Evolutionary conservation across 2,797 vertebrate genomes (phyloP).

Genomic region (Phylloscopus collybita): DNA sequence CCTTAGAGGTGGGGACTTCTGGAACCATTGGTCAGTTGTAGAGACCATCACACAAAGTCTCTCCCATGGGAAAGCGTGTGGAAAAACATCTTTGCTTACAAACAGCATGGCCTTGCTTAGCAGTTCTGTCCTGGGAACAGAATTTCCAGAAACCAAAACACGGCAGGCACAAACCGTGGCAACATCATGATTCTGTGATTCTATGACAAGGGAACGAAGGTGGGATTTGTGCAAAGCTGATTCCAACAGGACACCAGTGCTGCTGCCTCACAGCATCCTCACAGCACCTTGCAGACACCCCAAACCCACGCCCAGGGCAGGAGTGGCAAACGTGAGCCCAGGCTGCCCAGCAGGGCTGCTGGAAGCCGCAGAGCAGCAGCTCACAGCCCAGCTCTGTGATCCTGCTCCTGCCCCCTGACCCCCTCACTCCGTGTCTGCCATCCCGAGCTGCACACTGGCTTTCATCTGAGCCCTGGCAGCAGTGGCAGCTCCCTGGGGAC

Average conservation of each 20-base stretch:
- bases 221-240: neutral
- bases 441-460: accelerated
- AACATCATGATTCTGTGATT: neutral
- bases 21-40: too few species aligned
- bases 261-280: neutral
- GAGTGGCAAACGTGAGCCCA: accelerated
- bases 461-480: neutral
- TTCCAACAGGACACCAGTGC: accelerated
- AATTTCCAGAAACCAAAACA: too few species aligned
- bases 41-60: too few species aligned
- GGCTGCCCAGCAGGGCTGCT: neutral
- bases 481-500: neutral
- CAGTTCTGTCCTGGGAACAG: too few species aligned
- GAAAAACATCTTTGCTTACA: too few species aligned
- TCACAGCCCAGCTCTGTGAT: accelerated
- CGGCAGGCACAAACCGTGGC: too few species aligned
- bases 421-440: neutral
- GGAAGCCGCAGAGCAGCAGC: neutral
- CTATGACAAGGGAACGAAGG: neutral
- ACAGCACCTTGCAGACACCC: accelerated
- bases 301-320: accelerated
- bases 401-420: neutral
- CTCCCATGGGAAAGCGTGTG: too few species aligned
- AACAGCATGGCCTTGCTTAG: too few species aligned
- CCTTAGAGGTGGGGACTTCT: too few species aligned